Conservation (phyloP, 2,113 vertebrate genomes). For the Lipophrys pholis region DNA sequence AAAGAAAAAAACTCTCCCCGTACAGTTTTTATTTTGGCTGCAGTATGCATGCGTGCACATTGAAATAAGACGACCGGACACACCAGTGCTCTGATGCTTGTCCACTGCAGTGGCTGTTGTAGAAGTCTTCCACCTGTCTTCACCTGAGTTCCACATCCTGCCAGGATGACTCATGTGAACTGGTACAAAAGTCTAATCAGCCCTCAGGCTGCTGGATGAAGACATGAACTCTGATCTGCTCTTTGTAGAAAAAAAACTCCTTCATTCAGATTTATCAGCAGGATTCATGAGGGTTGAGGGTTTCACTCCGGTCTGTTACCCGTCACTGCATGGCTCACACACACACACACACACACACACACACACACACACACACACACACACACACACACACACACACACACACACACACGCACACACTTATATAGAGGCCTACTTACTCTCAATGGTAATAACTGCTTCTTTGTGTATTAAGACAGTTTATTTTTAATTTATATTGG, state of each 20-base stretch:
- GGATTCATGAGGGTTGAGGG: neutral
- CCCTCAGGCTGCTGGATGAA: neutral
- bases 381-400: conserved; percentile 24
- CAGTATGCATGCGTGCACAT: conserved; percentile 62
- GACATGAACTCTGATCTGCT: conserved; percentile 29
- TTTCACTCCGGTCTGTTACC: conserved; percentile 34
- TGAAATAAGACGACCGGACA: conserved; percentile 43
- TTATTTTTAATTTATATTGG: conserved; percentile 76
- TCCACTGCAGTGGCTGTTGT: conserved; percentile 44
- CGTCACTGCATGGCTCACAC: conserved; percentile 66
- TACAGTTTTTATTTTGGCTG: conserved; percentile 23
- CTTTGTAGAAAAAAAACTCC: conserved; percentile 9
- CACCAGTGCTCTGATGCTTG: neutral
- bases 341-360: neutral
- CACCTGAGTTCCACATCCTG: conserved; percentile 38
- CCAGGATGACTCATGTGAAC: conserved; percentile 42
- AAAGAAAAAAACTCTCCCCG: conserved; percentile 16
- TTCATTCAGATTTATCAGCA: neutral
- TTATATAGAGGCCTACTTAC: conserved; percentile 74
- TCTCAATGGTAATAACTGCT: conserved; percentile 70
- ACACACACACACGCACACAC: too few species aligned
- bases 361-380: conserved; percentile 24
- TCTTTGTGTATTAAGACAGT: conserved; percentile 70
- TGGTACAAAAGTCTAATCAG: neutral
- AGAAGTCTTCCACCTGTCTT: conserved; percentile 60